A percentile compares a stretch with the other conserved stretches of the same genome.
Conservation (phyloP, 1,140 invertebrate species). For the Cherax quadricarinatus region DNA sequence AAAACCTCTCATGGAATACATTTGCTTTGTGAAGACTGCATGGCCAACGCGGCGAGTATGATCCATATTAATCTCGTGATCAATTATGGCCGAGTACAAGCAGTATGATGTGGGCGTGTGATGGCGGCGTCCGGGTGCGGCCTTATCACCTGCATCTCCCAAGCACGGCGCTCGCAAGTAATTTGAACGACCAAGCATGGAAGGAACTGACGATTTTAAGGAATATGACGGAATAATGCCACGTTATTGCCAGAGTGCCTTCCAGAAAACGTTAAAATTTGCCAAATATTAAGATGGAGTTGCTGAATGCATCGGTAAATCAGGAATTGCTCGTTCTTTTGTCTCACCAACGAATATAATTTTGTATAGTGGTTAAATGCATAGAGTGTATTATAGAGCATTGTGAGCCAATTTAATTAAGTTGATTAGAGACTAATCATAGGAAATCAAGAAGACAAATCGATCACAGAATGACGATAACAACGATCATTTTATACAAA, state of each 20-base stretch:
- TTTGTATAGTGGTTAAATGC: too few species aligned
- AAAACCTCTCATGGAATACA: too few species aligned
- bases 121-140: neutral
- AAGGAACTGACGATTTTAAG: neutral
- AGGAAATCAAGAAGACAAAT: neutral
- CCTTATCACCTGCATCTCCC: neutral
- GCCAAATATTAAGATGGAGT: neutral
- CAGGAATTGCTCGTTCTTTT: neutral
- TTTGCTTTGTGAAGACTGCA: neutral
- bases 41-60: neutral
- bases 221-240: slow-evolving; percentile 12
- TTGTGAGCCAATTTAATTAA: too few species aligned
- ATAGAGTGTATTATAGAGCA: too few species aligned
- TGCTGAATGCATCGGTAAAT: neutral
- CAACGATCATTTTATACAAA: neutral
- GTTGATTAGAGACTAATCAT: too few species aligned
- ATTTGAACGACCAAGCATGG: neutral
- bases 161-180: neutral
- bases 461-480: neutral
- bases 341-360: too few species aligned
- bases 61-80: slow-evolving; percentile 16
- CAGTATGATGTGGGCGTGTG: neutral
- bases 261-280: neutral
- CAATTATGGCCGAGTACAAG: neutral
- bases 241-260: neutral